Percentiles rank a stretch among this genome's conserved stretches.
phyloP scores from a whole-genome alignment of 2,797 vertebrate species.

The Takifugu ocellatus region DNA sequence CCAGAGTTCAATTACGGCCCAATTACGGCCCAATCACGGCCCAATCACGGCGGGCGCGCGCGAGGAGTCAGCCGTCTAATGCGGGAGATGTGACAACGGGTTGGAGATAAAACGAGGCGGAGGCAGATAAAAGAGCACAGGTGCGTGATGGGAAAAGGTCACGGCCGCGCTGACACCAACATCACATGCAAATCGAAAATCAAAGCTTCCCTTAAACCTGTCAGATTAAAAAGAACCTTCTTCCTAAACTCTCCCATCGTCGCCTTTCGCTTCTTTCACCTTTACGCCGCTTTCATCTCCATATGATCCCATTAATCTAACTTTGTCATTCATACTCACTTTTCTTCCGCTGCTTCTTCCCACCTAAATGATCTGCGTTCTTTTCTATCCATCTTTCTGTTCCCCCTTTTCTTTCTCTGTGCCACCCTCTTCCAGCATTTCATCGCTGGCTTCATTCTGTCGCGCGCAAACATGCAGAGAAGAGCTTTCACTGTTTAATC shows the following conservation, averaged over 20 bases:
- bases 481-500: too few relatives aligned
- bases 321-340: neutral
- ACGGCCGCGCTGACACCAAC: slow-evolving; percentile 33
- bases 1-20: slow-evolving; percentile 15
- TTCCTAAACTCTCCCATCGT: neutral
- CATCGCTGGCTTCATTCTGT: neutral
- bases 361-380: neutral
- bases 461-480: too few relatives aligned
- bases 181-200: slow-evolving; percentile 50
- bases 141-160: slow-evolving; percentile 51
- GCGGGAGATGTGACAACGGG: slow-evolving; percentile 19
- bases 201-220: slow-evolving; percentile 39
- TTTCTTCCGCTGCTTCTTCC: neutral
- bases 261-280: slow-evolving; percentile 10
- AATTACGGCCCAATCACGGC: slow-evolving; percentile 9
- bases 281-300: neutral
- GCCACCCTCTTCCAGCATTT: neutral
- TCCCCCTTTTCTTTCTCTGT: neutral
- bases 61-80: slow-evolving; percentile 37
- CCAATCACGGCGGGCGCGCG: slow-evolving; percentile 16
- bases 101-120: slow-evolving; percentile 19
- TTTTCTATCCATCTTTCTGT: too few relatives aligned
- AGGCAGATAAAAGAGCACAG: neutral
- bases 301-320: too few relatives aligned
- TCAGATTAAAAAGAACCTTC: slow-evolving; percentile 23